phyloP scores from a whole-genome alignment of 2,113 vertebrate genomes.

The Sylvia atricapilla region DNA sequence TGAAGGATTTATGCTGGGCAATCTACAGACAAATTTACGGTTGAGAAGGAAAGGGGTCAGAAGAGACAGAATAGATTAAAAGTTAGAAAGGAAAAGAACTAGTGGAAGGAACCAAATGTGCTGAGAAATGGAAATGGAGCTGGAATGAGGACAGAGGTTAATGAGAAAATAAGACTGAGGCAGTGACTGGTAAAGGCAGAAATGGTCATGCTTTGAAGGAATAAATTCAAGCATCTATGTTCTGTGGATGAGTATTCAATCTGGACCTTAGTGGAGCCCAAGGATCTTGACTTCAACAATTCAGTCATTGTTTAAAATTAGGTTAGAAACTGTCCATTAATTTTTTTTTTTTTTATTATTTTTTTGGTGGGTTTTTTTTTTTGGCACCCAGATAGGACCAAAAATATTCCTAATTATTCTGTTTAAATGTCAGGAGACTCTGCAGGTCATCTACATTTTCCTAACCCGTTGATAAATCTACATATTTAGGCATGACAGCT shows the following conservation, averaged over 20 bases:
- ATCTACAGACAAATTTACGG: background rate
- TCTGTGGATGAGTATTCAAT: background rate
- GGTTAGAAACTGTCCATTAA: background rate
- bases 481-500: background rate
- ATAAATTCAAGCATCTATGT: background rate
- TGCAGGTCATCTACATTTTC: background rate
- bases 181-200: background rate
- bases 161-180: background rate
- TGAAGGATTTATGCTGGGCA: background rate
- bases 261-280: background rate
- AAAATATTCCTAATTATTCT: background rate
- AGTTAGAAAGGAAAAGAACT: background rate
- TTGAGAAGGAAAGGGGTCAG: background rate
- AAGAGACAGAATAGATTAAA: background rate
- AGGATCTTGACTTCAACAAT: background rate
- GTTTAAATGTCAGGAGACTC: background rate
- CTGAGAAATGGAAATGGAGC: background rate
- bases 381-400: background rate
- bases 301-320: background rate
- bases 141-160: background rate
- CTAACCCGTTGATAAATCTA: background rate
- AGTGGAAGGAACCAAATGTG: background rate
- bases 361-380: background rate
- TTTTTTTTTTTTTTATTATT: background rate
- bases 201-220: background rate